These are phyloP conservation scores for Acanthoscelides obtectus DNA, from an alignment of 2,888 invertebrate species.

Conservation along the genomic window DNA sequence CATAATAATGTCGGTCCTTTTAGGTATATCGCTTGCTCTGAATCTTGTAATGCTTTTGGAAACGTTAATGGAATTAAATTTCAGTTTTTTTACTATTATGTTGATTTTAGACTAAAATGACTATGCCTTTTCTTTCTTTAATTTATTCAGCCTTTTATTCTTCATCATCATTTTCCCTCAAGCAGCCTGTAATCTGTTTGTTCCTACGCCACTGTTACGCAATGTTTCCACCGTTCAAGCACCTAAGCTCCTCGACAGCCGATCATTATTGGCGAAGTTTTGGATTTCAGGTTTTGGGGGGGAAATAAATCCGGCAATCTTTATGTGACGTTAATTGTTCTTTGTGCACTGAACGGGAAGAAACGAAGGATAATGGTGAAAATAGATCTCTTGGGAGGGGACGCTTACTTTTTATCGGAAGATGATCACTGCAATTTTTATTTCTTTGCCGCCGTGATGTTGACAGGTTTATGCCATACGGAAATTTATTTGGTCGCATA, in stretches of 20 bases:
- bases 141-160: no score
- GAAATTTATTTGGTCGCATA: background rate
- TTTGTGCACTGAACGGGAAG: background rate
- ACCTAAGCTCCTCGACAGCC: background rate
- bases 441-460: background rate
- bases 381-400: background rate
- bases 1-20: no score
- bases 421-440: background rate
- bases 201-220: background rate
- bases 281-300: background rate
- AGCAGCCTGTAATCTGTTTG: no score
- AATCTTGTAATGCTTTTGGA: no score
- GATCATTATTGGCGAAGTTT: background rate
- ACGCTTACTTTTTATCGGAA: background rate
- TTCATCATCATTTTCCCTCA: no score
- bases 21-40: no score
- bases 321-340: background rate
- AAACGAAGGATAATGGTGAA: background rate
- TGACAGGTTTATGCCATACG: background rate
- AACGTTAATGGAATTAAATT: no score
- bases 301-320: background rate
- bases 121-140: no score
- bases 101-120: no score
- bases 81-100: no score
- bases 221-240: background rate